Evolutionary conservation across 1,140 invertebrate species (phyloP), one percentile per base, ranked within the genome.

Genomic region (Solenopsis invicta): DNA sequence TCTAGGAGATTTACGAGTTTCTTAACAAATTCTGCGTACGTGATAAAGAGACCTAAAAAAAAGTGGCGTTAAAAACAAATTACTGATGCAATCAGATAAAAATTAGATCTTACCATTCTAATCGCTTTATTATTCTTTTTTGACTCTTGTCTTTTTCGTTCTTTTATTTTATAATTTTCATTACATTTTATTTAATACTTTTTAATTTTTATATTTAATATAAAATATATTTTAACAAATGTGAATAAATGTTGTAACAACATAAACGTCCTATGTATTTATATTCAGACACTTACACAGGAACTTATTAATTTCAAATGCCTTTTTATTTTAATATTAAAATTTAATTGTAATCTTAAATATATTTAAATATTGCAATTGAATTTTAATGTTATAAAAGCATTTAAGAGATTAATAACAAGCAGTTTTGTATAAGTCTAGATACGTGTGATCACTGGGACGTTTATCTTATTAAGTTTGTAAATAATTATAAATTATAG

Each of bases 1-100:
- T 61, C 29, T 52, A 4, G 9, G 18, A 74, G n/a, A 72, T 48
- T 69, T 69, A 69, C 0, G 18, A 29, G 41, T 67, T 80, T n/a
- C 24, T 52, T 4, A 52, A 62, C n/a, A 72, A 72, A n/a, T 74
- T 16, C 13, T 59, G 2, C 21, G 21, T 10, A 21, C 4, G 8
- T 6, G 56, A 34, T n/a, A 41, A 48, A 56, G 29, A 16, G 41
- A 10, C 24, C 4, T 74, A 34, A 59, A 82, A 45, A 81, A 16
- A 24, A 81, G 16, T 18, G 12, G 4, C 8, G 29, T 6, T 29
- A 67, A 13, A 64, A 72, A 82, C 2, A 48, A 21, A 59, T 71
- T 37, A 34, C 10, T 29, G 62, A 41, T 16, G 34, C 54, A 2
- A 21, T 12, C 18, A 41, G 18, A 4, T 13, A 8, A n/a, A 37